Evolutionary conservation across 2,888 invertebrate genomes (phyloP).

Genomic region (Siphlonurus alternatus): DNA sequence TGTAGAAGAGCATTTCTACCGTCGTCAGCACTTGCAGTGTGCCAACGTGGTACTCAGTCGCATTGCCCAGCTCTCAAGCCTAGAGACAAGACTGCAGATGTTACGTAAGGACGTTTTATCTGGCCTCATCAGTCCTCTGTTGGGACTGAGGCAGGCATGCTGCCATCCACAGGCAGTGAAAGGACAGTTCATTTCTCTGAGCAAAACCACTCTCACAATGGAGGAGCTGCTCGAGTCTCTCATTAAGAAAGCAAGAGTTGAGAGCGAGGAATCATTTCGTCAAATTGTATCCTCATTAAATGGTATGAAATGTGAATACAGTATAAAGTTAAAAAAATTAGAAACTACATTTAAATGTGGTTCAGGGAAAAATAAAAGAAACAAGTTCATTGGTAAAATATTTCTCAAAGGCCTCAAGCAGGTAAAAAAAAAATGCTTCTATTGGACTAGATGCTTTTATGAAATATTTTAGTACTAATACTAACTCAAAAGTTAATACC

Average conservation of each 20-base stretch:
- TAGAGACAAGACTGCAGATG: constrained; percentile 20
- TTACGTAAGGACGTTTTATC: not conserved
- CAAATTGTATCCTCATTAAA: constrained; percentile 44
- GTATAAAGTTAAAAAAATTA: not conserved
- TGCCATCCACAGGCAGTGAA: constrained; percentile 46
- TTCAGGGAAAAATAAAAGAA: no score
- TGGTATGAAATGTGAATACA: constrained; percentile 25
- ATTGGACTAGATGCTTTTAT: no score
- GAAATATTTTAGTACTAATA: no score
- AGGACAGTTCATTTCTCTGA: constrained; percentile 32
- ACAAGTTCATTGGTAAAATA: no score
- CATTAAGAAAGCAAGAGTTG: constrained; percentile 37
- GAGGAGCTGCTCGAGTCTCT: constrained; percentile 47
- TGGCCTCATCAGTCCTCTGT: constrained; percentile 40
- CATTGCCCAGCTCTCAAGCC: constrained; percentile 25
- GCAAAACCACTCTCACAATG: constrained; percentile 37
- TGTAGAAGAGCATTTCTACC: constrained; percentile 55
- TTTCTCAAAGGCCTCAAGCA: no score
- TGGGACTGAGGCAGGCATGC: constrained; percentile 50
- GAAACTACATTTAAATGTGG: no score
- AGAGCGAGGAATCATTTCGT: constrained; percentile 45
- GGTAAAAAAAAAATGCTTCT: no score
- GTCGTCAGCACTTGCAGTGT: constrained; percentile 37
- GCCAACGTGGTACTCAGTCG: constrained; percentile 30
- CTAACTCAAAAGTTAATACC: no score